Base-by-base conservation (phyloP, 2,888 invertebrate genomes). In the Troides aeacus region DNA sequence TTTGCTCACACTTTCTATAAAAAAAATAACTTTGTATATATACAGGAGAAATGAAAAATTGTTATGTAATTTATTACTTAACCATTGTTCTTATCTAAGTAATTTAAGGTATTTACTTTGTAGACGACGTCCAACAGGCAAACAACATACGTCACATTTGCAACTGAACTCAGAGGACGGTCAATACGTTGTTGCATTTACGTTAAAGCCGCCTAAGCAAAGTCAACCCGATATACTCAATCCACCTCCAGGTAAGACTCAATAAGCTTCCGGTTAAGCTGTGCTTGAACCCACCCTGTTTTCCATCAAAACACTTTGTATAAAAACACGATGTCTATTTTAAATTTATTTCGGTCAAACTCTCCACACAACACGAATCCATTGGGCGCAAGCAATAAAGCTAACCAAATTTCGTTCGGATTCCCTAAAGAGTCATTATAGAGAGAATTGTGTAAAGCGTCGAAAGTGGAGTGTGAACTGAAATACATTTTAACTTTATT, bases 111-210 rank as follows among this genome's bases (percentile, higher is more conserved):
- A 15, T 59, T 66, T 57, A 4, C 24, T 66, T 68, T 71, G 17
- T 62, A 71, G 68, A 65, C 61, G 62, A 24, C 66, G 67, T 57
- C 64, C 67, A 21, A 17, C 60, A 42, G 60, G 39, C 24, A 79
- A 79, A 62, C 89, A 88, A 68, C 89, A 88, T 36, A 84, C 91
- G 0, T 85, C 90, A 3, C 92, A 90, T 72, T 77, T 92, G 12
- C 92, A 92, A 69, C 77, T 97, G 64, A 96, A 96, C 74, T 95
- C 96, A 23, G 96, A 96, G 1, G 96, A 97, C 81, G 96, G 97
- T 75, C 95, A 97, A 72, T 96, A 97, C 82, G 97, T 97, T 69
- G 97, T 97, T 24, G 97, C 97, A 15, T 97, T 97, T 79, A 97
- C 97, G 5, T 86, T 97, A 73, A 97, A 97, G 81, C 95, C 95